These are phyloP conservation scores for Drosophila melanica DNA, from an alignment of 1,140 invertebrate species.

Conservation along the genomic window DNA sequence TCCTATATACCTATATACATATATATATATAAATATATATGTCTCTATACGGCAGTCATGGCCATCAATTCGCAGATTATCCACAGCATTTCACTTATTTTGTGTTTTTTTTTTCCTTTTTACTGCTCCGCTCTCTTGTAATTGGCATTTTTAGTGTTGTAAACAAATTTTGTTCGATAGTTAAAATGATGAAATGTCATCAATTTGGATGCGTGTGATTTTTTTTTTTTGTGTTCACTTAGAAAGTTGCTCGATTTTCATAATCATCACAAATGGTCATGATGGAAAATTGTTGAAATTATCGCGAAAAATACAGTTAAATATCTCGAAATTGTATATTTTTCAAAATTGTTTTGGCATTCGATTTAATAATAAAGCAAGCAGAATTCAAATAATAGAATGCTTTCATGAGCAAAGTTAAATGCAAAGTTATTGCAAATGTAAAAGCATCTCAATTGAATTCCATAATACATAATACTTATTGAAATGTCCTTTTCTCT, in stretches of 20 bases:
- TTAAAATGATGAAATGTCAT: constrained; percentile 73
- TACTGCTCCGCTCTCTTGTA: constrained; percentile 23
- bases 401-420: not conserved
- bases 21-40: not conserved
- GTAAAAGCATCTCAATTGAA: no score
- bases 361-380: not conserved
- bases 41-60: constrained; percentile 65
- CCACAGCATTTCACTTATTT: constrained; percentile 60
- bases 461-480: no score
- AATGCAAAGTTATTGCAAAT: not conserved
- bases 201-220: constrained; percentile 58
- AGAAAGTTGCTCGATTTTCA: constrained; percentile 54
- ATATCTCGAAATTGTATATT: no score
- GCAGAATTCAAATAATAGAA: not conserved
- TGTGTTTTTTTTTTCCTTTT: not conserved
- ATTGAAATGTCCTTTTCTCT: no score
- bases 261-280: constrained; percentile 19
- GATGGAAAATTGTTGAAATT: not conserved
- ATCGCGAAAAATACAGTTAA: no score
- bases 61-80: constrained; percentile 78
- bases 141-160: constrained; percentile 71
- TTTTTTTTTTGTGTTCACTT: constrained; percentile 19
- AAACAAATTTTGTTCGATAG: constrained; percentile 70
- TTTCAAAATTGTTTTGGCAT: no score
- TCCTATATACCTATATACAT: not conserved